Conservation (phyloP, 2,888 invertebrate genomes). For the Ectemnius lituratus region DNA sequence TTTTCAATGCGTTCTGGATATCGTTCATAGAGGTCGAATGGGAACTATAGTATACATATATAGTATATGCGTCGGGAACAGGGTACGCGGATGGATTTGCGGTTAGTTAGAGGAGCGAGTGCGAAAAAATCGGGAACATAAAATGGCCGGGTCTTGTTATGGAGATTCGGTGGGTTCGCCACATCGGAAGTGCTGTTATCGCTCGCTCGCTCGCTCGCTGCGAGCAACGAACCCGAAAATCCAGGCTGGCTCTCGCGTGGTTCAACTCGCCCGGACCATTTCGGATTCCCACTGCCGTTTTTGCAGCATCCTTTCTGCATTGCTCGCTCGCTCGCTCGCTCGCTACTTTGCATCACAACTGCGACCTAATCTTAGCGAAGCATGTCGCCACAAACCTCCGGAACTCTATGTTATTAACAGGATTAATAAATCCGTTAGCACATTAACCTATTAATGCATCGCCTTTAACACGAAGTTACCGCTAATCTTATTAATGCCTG, state of each 20-base stretch:
- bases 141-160: constrained; percentile 26
- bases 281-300: constrained; percentile 43
- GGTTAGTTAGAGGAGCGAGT: not conserved
- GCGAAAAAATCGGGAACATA: not conserved
- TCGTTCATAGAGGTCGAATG: no score
- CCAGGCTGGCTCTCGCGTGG: not conserved
- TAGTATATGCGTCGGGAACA: no score
- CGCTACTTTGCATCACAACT: constrained; percentile 52
- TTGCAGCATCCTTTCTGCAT: constrained; percentile 5
- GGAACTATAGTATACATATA: no score
- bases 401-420: constrained; percentile 33
- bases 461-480: constrained; percentile 41
- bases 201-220: constrained; percentile 11
- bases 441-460: constrained; percentile 46
- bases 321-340: no score
- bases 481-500: constrained; percentile 43
- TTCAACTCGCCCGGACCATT: constrained; percentile 7
- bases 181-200: constrained; percentile 22
- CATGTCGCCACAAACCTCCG: constrained; percentile 26
- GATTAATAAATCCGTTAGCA: constrained; percentile 47
- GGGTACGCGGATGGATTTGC: not conserved
- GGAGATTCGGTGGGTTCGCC: constrained; percentile 30
- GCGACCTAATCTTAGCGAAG: constrained; percentile 11
- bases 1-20: no score
- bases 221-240: constrained; percentile 44